Conservation (phyloP, 2,888 invertebrate species). For the Plebejus argus region DNA sequence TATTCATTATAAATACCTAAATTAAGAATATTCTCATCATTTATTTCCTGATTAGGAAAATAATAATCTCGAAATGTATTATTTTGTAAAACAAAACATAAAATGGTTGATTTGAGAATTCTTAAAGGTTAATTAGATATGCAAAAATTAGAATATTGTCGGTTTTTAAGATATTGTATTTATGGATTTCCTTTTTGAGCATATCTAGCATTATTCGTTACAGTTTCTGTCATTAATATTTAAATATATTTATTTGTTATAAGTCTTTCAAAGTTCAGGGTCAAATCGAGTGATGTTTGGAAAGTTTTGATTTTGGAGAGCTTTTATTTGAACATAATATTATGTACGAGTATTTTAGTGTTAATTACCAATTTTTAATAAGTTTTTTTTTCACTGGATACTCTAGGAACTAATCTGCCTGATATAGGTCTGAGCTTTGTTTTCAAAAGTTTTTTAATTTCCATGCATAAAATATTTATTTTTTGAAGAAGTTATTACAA, state of each 20-base stretch:
- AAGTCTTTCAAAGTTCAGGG: conserved; percentile 9
- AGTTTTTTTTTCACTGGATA: too few relatives aligned
- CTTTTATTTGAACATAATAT: too few relatives aligned
- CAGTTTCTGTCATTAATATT: conserved; percentile 15
- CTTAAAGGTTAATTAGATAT: conserved; percentile 8
- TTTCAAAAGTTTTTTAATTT: too few relatives aligned
- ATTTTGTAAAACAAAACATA: not conserved
- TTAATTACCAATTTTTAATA: too few relatives aligned
- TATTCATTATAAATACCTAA: not conserved
- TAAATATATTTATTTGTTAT: conserved; percentile 15
- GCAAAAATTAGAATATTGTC: not conserved
- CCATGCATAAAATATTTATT: too few relatives aligned
- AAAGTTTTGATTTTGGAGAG: not conserved
- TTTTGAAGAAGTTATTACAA: too few relatives aligned
- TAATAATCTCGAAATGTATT: not conserved
- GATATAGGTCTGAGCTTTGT: too few relatives aligned
- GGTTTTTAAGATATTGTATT: not conserved
- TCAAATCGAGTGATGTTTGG: conserved; percentile 16
- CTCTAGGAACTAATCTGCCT: too few relatives aligned
- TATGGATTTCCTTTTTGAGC: conserved; percentile 18
- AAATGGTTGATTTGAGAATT: not conserved
- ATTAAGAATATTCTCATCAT: not conserved
- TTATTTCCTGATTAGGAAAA: not conserved
- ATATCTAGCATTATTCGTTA: conserved; percentile 2
- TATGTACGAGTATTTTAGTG: too few relatives aligned